Percentiles rank a stretch among this genome's conserved stretches.
These are phyloP conservation scores for Pelosia muscerda DNA, from an alignment of 2,888 invertebrate species.

Conservation along the genomic window DNA sequence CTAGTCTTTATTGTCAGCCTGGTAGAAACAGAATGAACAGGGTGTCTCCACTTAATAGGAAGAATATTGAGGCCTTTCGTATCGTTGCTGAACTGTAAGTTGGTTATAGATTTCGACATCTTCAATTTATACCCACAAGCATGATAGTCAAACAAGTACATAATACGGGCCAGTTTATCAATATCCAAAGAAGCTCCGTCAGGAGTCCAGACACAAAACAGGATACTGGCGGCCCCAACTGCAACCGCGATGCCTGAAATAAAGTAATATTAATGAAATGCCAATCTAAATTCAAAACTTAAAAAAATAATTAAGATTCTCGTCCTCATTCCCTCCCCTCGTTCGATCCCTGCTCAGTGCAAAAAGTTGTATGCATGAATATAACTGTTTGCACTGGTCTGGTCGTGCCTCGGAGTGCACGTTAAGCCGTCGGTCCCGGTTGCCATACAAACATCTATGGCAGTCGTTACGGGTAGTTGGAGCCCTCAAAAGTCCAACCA, in stretches of 20 bases:
- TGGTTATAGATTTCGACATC: slow-evolving; percentile 47
- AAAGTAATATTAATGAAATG: slow-evolving; percentile 2
- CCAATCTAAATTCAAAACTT: neutral
- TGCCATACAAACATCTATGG: too few relatives aligned
- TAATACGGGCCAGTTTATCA: slow-evolving; percentile 70
- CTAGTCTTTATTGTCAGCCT: slow-evolving; percentile 67
- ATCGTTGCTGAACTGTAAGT: slow-evolving; percentile 62
- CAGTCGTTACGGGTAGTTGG: too few relatives aligned
- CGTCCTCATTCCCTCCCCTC: too few relatives aligned
- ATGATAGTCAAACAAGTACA: slow-evolving; percentile 74
- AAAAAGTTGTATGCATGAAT: too few relatives aligned
- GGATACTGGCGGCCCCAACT: slow-evolving; percentile 56
- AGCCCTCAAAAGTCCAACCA: too few relatives aligned
- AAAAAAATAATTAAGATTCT: too few relatives aligned
- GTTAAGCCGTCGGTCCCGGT: too few relatives aligned
- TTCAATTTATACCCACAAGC: slow-evolving; percentile 62
- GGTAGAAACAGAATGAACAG: slow-evolving; percentile 61
- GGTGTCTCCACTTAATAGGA: slow-evolving; percentile 63
- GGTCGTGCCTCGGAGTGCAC: too few relatives aligned
- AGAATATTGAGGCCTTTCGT: slow-evolving; percentile 59
- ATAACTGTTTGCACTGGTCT: too few relatives aligned
- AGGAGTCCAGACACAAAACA: slow-evolving; percentile 68
- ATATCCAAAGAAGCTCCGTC: slow-evolving; percentile 56
- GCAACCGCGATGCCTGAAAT: slow-evolving; percentile 63
- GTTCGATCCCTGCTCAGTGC: too few relatives aligned